phyloP scores from a whole-genome alignment of 2,888 invertebrate genomes.

The Cosmopolites sordidus region DNA sequence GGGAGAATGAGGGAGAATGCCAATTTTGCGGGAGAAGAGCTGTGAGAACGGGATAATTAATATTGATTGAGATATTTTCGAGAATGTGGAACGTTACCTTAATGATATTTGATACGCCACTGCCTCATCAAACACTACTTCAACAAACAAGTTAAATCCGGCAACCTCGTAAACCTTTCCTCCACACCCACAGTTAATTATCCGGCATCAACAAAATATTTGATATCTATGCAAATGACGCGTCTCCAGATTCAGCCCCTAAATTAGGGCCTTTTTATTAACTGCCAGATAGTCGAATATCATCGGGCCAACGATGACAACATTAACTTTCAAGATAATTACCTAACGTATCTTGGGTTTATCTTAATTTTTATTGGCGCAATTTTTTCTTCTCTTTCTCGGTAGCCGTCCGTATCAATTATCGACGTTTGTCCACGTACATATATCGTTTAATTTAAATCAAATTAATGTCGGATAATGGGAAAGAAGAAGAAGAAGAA shows the following conservation, averaged over 20 bases:
- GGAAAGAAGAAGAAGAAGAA: no score
- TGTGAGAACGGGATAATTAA: no score
- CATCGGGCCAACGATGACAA: not conserved
- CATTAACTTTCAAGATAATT: slow-evolving; percentile 2
- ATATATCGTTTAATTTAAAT: not conserved
- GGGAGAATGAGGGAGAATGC: no score
- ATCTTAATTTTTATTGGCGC: slow-evolving; percentile 12
- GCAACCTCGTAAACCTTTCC: not conserved
- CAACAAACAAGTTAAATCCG: not conserved
- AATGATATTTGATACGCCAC: no score
- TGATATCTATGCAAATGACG: slow-evolving; percentile 5
- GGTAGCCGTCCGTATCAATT: not conserved
- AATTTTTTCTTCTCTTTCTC: slow-evolving; percentile 4
- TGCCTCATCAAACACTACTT: not conserved
- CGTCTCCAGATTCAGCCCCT: not conserved
- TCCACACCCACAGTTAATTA: not conserved
- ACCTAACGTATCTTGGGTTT: not conserved
- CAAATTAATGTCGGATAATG: not conserved
- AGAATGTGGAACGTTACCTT: no score
- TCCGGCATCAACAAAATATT: not conserved
- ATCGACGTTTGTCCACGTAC: not conserved
- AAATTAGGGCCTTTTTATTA: slow-evolving; percentile 4
- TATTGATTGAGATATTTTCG: no score
- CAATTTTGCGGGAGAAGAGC: no score
- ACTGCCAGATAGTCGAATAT: not conserved